A percentile compares a stretch with the other conserved stretches of the same genome.
Conservation (phyloP, 2,797 vertebrate genomes). For the Mergus octosetaceus region DNA sequence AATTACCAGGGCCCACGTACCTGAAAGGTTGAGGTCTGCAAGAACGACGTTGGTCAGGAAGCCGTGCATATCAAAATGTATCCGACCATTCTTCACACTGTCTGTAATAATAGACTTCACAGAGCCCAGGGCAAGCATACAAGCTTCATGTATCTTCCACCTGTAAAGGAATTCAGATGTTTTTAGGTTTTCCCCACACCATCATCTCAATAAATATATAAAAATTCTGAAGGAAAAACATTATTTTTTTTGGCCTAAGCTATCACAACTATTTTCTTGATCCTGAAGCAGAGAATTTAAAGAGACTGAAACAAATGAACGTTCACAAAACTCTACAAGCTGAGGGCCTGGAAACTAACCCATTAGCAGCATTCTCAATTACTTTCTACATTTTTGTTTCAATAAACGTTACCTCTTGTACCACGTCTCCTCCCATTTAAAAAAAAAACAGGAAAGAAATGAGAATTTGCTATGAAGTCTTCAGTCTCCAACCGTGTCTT, state of each 20-base stretch:
- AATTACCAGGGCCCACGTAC: slow-evolving; percentile 68
- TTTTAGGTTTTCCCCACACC: background rate
- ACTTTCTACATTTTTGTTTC: background rate
- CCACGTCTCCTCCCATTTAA: background rate
- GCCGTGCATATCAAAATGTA: slow-evolving; percentile 98
- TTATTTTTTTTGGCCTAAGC: background rate
- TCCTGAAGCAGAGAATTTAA: background rate
- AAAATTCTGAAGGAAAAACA: background rate
- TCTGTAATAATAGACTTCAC: slow-evolving; percentile 96
- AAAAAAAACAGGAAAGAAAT: background rate
- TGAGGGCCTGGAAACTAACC: background rate
- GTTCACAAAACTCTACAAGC: background rate
- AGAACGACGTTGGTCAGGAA: slow-evolving; percentile 94
- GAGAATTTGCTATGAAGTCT: background rate
- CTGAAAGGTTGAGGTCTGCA: slow-evolving; percentile 92
- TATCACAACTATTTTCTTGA: background rate
- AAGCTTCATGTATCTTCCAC: slow-evolving; percentile 99
- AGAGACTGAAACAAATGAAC: background rate
- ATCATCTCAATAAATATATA: background rate
- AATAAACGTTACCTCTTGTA: background rate
- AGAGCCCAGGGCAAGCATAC: slow-evolving; percentile 95
- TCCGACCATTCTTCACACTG: slow-evolving; percentile 92
- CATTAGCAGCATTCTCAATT: background rate
- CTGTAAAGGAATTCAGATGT: slow-evolving; percentile 71
- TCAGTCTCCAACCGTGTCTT: background rate